Conservation (phyloP, 2,113 vertebrate genomes). For the Synodontis membranacea region DNA sequence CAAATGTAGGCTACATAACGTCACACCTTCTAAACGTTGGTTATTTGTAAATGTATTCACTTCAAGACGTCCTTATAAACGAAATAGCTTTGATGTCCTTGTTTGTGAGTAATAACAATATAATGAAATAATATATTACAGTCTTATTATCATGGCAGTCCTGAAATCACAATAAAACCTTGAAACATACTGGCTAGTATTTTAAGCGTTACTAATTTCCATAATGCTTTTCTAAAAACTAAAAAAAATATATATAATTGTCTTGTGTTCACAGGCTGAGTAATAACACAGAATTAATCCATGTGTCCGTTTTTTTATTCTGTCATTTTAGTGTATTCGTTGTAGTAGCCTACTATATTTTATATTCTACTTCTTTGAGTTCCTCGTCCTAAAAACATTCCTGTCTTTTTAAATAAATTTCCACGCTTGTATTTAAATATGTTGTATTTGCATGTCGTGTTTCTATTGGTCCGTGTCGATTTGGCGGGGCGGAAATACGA, state of each 20-base stretch:
- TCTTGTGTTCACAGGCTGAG: neutral
- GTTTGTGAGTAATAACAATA: neutral
- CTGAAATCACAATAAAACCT: neutral
- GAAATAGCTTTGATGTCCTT: neutral
- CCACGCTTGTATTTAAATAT: slow-evolving; percentile 36
- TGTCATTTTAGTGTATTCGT: neutral
- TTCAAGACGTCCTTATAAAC: neutral
- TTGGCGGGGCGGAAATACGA: slow-evolving; percentile 57
- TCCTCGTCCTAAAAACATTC: slow-evolving; percentile 43
- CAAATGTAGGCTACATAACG: neutral
- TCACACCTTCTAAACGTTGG: neutral
- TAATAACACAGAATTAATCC: neutral
- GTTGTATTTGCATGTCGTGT: slow-evolving; percentile 19
- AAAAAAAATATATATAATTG: too few relatives aligned
- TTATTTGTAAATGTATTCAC: neutral
- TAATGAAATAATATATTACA: neutral
- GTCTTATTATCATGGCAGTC: neutral
- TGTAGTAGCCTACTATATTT: neutral
- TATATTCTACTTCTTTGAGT: neutral
- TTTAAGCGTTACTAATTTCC: neutral
- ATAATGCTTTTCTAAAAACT: neutral
- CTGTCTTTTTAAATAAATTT: slow-evolving; percentile 50
- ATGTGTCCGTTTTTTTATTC: neutral
- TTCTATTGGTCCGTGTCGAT: slow-evolving; percentile 52
- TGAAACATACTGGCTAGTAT: neutral